Conservation (phyloP, 2,113 vertebrate genomes). For the Pteruthius melanotis region DNA sequence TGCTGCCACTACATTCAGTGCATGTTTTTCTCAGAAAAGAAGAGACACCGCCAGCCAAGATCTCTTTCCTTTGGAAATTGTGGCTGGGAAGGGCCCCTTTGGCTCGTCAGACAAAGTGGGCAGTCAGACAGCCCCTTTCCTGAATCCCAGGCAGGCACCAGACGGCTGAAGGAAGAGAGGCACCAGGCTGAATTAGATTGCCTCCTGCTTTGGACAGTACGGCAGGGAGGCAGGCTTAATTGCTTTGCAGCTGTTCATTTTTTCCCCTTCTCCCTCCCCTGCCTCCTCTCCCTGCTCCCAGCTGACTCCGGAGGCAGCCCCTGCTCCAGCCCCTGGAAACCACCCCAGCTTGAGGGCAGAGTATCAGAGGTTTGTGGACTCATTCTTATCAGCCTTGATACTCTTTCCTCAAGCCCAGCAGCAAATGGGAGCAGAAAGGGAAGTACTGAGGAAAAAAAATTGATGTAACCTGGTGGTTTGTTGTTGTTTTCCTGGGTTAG, state of each 20-base stretch:
- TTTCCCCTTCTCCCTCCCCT: slow-evolving; percentile 1
- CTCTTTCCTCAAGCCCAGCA: neutral
- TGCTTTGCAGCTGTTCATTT: slow-evolving; percentile 63
- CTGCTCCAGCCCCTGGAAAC: neutral
- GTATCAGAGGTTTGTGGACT: neutral
- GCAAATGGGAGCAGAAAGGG: neutral
- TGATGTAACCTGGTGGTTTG: neutral
- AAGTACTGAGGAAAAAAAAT: neutral
- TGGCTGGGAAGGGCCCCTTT: slow-evolving; percentile 61
- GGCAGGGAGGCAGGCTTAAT: slow-evolving; percentile 52
- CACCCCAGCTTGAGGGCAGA: neutral
- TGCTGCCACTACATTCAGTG: slow-evolving; percentile 16
- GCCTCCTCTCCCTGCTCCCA: neutral
- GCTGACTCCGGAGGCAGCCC: neutral
- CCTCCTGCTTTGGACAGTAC: slow-evolving; percentile 52
- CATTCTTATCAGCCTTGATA: neutral
- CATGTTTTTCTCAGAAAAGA: slow-evolving; percentile 48
- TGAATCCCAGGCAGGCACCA: slow-evolving; percentile 68
- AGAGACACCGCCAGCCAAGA: slow-evolving; percentile 49
- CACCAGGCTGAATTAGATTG: slow-evolving; percentile 71
- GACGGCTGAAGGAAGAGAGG: slow-evolving; percentile 70
- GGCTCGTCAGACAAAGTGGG: slow-evolving; percentile 59
- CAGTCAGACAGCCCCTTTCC: slow-evolving; percentile 67
- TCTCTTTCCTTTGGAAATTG: slow-evolving; percentile 63
- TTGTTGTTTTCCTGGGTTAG: neutral